These are phyloP conservation scores for Odontomyia ornata DNA, from an alignment of 2,888 invertebrate species.

Conservation along the genomic window DNA sequence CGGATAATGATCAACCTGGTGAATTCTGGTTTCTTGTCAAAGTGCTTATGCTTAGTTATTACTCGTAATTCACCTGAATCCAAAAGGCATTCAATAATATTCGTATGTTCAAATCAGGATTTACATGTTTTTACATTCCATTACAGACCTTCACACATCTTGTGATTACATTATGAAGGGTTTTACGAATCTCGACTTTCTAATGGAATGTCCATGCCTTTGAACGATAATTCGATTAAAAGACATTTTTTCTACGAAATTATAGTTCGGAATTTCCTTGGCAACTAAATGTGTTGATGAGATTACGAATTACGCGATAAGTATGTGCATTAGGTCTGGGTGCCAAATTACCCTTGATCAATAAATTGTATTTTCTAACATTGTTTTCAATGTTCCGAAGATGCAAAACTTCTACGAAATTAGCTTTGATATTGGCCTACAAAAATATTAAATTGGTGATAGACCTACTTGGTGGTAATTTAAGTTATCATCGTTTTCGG, in stretches of 20 bases:
- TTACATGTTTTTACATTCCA: no score
- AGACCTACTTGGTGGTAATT: neutral
- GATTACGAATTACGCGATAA: conserved; percentile 18
- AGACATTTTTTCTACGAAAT: conserved; percentile 19
- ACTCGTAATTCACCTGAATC: no score
- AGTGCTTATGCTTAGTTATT: no score
- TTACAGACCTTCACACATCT: no score
- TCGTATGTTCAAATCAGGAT: no score
- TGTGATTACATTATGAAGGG: neutral
- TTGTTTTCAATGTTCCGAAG: neutral
- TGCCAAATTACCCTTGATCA: neutral
- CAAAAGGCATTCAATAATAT: no score
- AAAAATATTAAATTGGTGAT: neutral
- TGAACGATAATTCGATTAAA: conserved; percentile 29
- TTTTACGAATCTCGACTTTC: neutral
- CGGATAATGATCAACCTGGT: no score
- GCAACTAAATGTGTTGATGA: neutral
- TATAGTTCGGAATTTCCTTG: conserved; percentile 16
- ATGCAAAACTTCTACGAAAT: neutral
- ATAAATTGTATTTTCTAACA: neutral
- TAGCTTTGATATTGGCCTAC: conserved; percentile 6
- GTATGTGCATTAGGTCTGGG: neutral
- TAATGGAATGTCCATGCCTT: neutral
- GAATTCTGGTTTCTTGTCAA: no score
- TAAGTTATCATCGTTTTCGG: neutral